phyloP scores from a whole-genome alignment of 1,140 invertebrate species.

The Latrodectus geometricus region DNA sequence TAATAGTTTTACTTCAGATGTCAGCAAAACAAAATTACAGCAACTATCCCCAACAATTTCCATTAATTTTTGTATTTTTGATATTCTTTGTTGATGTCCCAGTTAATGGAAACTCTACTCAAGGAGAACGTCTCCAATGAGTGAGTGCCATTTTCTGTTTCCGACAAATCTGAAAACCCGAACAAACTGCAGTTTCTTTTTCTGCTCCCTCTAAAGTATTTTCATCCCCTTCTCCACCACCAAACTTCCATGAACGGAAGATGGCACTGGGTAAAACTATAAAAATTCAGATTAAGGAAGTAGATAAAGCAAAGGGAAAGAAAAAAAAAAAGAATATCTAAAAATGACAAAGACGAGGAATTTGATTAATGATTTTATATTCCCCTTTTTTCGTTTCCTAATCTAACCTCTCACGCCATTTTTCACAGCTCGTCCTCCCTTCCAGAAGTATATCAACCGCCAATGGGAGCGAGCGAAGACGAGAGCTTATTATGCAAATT shows the following conservation, averaged over 20 bases:
- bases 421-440: constrained; percentile 56
- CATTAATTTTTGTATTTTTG: background rate
- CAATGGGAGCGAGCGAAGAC: constrained; percentile 49
- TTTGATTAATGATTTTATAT: constrained; percentile 62
- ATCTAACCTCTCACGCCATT: constrained; percentile 61
- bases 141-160: background rate
- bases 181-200: background rate
- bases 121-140: background rate
- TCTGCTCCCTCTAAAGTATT: background rate
- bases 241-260: too few relatives aligned
- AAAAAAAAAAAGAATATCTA: constrained; percentile 11
- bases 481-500: constrained; percentile 61
- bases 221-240: background rate
- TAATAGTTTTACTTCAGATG: too few relatives aligned
- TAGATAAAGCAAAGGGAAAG: constrained; percentile 38
- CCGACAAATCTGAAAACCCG: background rate
- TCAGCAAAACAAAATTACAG: too few relatives aligned
- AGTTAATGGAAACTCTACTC: background rate
- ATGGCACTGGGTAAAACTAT: constrained; percentile 10
- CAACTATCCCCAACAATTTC: background rate
- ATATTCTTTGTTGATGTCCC: background rate
- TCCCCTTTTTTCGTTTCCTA: constrained; percentile 60
- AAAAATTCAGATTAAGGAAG: constrained; percentile 60
- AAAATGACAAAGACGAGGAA: constrained; percentile 47
- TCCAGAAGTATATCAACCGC: constrained; percentile 51